Evolutionary conservation across 1,140 invertebrate species (phyloP).

Genomic region (Hypsibius dujardini): DNA sequence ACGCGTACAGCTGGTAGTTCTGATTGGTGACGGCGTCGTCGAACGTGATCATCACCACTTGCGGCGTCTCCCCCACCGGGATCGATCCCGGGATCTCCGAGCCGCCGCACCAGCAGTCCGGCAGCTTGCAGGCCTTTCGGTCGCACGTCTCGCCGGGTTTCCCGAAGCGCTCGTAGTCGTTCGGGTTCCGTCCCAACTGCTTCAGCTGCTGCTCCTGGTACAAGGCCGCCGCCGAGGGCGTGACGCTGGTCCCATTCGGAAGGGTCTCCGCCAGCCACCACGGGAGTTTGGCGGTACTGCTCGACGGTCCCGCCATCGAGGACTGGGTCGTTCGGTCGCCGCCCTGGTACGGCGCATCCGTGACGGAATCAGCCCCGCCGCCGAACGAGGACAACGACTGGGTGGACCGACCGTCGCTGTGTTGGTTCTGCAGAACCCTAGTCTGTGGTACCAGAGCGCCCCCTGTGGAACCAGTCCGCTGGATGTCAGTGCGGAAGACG

Average conservation of each 20-base stretch:
- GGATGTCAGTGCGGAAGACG: constrained; percentile 9
- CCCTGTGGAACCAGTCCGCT: background rate
- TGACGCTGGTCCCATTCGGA: too few species aligned
- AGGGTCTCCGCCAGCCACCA: constrained; percentile 8
- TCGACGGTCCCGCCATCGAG: background rate
- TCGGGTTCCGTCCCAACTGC: constrained; percentile 1
- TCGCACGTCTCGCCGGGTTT: constrained; percentile 40
- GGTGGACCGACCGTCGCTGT: too few species aligned
- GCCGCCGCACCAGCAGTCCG: constrained; percentile 76
- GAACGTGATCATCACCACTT: constrained; percentile 76
- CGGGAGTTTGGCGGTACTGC: background rate
- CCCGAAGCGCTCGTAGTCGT: background rate
- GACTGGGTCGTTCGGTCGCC: background rate
- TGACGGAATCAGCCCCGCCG: background rate
- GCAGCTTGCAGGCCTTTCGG: constrained; percentile 65
- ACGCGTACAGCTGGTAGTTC: constrained; percentile 27
- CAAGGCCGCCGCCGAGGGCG: background rate
- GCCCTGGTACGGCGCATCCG: background rate
- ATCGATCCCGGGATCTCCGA: constrained; percentile 62
- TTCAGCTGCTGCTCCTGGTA: background rate
- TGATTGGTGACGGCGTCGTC: constrained; percentile 85
- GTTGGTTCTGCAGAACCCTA: background rate
- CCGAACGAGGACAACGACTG: too few species aligned
- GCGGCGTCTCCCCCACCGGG: constrained; percentile 50
- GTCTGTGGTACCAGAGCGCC: background rate